Evolutionary conservation across 1,140 invertebrate genomes (phyloP).

Genomic region (Dendrolimus kikuchii): DNA sequence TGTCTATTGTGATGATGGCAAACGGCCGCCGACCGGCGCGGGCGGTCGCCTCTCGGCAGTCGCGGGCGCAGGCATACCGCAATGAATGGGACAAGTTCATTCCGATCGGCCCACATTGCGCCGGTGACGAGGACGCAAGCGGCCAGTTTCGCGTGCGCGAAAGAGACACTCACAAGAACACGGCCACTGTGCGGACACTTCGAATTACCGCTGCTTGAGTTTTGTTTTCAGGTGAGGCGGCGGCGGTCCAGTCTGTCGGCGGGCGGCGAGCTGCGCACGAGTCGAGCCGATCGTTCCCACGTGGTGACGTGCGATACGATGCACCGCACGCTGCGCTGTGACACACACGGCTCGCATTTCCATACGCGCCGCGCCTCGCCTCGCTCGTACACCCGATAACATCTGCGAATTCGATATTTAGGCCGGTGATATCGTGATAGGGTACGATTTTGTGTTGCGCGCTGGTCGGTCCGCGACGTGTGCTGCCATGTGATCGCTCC

Average conservation of each 20-base stretch:
- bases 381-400: slow-evolving; percentile 48
- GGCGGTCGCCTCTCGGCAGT: too few species aligned
- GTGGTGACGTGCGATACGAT: slow-evolving; percentile 9
- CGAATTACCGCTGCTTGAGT: slow-evolving; percentile 55
- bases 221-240: slow-evolving; percentile 43
- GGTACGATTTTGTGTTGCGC: slow-evolving; percentile 43
- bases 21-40: too few species aligned
- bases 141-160: slow-evolving; percentile 11
- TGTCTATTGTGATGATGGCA: slow-evolving; percentile 39
- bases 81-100: slow-evolving; percentile 60
- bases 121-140: slow-evolving; percentile 23
- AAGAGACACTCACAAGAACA: slow-evolving; percentile 26
- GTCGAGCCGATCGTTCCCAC: slow-evolving; percentile 23
- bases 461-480: slow-evolving; percentile 21
- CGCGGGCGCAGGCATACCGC: slow-evolving; percentile 16
- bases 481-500: slow-evolving; percentile 52
- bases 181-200: slow-evolving; percentile 34
- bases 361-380: slow-evolving; percentile 46
- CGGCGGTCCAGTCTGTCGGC: slow-evolving; percentile 32
- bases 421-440: slow-evolving; percentile 53
- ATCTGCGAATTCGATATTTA: slow-evolving; percentile 61
- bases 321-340: slow-evolving; percentile 15
- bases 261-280: slow-evolving; percentile 42
- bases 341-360: slow-evolving; percentile 52
- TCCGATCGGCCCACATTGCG: slow-evolving; percentile 40